A percentile compares a stretch with the other conserved stretches of the same genome.
Evolutionary conservation across 1,140 invertebrate species (phyloP).

Genomic region (Pachypsylla venusta): DNA sequence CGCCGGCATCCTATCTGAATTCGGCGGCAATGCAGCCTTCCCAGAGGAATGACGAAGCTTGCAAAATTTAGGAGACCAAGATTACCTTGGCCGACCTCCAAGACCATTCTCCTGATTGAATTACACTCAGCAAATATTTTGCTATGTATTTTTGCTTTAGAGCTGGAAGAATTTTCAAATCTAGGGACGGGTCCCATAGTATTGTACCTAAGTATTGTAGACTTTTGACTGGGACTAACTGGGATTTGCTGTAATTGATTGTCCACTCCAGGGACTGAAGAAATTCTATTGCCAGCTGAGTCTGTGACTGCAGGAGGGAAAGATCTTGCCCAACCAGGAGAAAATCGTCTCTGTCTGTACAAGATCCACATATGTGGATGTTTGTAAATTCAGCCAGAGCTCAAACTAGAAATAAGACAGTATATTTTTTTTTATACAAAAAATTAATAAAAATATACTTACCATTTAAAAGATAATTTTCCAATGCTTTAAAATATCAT

Average conservation of each 20-base stretch:
- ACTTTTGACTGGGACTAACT: constrained; percentile 23
- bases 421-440: not conserved
- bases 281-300: not conserved
- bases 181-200: constrained; percentile 23
- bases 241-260: constrained; percentile 25
- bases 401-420: not conserved
- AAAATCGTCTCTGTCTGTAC: constrained; percentile 3
- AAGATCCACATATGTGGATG: not conserved
- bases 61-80: constrained; percentile 19
- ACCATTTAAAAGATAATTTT: not conserved
- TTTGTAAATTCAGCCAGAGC: not conserved
- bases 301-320: not conserved
- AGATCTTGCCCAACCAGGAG: not conserved
- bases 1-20: constrained; percentile 14
- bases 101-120: constrained; percentile 2
- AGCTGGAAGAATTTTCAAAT: constrained; percentile 7
- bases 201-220: constrained; percentile 27
- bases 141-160: constrained; percentile 9
- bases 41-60: constrained; percentile 17
- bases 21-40: constrained; percentile 17
- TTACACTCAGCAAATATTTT: not conserved
- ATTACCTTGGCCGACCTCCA: constrained; percentile 16
- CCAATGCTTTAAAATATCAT: not conserved
- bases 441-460: not conserved
- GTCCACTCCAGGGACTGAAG: constrained; percentile 24